A percentile compares a stretch with the other conserved stretches of the same genome.
phyloP scores from a whole-genome alignment of 2,113 vertebrate genomes.

The Crypturellus undulatus region DNA sequence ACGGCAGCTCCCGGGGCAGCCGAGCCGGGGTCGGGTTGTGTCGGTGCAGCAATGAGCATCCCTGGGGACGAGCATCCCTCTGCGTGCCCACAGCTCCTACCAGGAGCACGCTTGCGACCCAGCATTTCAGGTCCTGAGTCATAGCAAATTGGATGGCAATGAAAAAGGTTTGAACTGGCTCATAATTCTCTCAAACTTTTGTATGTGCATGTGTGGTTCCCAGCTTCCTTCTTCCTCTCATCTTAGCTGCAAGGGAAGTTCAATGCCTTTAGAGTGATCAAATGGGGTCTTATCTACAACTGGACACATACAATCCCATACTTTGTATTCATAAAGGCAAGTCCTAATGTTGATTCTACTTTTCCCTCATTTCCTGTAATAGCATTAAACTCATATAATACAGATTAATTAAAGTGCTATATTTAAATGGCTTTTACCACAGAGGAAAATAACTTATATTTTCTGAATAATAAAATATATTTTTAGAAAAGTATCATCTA shows the following conservation, averaged over 20 bases:
- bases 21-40: no score
- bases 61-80: background rate
- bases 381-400: background rate
- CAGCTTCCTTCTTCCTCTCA: background rate
- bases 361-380: background rate
- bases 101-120: background rate
- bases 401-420: background rate
- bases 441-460: background rate
- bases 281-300: background rate
- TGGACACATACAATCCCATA: background rate
- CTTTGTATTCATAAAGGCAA: slow-evolving; percentile 15
- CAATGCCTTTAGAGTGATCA: background rate
- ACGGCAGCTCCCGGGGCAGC: no score
- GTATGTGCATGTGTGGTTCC: background rate
- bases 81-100: rapidly evolving
- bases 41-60: background rate
- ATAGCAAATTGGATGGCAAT: background rate
- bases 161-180: background rate
- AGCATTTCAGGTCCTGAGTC: background rate
- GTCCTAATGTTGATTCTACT: background rate
- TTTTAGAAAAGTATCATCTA: background rate
- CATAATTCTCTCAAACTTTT: background rate
- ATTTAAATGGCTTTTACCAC: background rate
- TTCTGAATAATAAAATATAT: background rate
- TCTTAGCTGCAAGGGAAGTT: slow-evolving; percentile 4